These are phyloP conservation scores for Pampusana beccarii DNA, from an alignment of 2,113 vertebrate genomes.

Conservation along the genomic window DNA sequence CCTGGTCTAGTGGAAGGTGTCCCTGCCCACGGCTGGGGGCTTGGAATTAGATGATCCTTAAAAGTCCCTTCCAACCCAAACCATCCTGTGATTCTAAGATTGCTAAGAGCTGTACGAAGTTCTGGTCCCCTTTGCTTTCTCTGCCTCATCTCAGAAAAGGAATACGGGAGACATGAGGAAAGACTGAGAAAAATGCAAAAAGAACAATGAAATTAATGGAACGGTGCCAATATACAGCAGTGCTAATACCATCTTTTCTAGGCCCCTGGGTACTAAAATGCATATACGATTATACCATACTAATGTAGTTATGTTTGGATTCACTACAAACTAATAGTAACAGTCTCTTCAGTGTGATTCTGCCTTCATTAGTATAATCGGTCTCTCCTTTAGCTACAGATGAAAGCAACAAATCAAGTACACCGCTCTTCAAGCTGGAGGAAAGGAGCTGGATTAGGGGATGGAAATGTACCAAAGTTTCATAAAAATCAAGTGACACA, in stretches of 20 bases:
- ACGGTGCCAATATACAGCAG: neutral
- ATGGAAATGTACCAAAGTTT: neutral
- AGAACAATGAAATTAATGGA: neutral
- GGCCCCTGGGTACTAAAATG: neutral
- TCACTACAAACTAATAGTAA: neutral
- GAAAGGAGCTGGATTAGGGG: neutral
- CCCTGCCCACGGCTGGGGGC: neutral
- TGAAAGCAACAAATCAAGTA: neutral
- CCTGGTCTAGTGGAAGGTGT: neutral
- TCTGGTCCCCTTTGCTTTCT: neutral
- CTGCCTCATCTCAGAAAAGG: neutral
- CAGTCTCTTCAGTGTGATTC: neutral
- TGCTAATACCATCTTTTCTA: neutral
- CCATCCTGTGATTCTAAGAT: neutral
- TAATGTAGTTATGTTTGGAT: neutral
- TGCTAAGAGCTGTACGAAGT: neutral
- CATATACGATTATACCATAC: neutral
- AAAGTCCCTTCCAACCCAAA: neutral
- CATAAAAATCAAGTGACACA: neutral
- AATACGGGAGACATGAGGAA: neutral
- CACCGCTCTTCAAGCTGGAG: neutral
- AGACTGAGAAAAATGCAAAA: neutral
- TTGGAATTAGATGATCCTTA: neutral
- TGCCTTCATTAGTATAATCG: neutral
- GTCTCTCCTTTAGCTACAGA: neutral